A percentile compares a stretch with the other conserved stretches of the same genome.
phyloP scores from a whole-genome alignment of 2,113 vertebrate species.

The Aegithalos caudatus region DNA sequence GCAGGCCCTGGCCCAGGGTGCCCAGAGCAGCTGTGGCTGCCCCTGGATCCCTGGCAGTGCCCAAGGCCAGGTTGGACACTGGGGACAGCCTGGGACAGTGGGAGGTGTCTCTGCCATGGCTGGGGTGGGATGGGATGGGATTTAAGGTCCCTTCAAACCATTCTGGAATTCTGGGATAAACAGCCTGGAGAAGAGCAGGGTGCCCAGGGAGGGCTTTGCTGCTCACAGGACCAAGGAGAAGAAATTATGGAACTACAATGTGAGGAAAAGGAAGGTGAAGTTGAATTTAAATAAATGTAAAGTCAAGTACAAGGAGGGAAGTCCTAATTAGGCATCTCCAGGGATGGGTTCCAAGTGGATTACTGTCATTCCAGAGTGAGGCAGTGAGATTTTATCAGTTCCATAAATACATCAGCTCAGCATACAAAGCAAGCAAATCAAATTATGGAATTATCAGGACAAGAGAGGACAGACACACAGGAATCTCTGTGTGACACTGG shows the following conservation, averaged over 20 bases:
- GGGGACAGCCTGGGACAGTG: not conserved
- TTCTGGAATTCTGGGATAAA: not conserved
- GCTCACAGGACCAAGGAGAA: not conserved
- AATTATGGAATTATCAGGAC: not conserved
- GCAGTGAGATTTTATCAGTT: not conserved
- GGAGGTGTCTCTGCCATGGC: not conserved
- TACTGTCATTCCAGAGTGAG: not conserved
- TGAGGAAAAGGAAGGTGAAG: not conserved
- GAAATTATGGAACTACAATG: not conserved
- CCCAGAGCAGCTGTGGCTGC: not conserved
- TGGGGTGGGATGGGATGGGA: accelerated
- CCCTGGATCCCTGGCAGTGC: not conserved
- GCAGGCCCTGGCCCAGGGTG: not conserved
- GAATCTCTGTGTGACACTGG: not conserved
- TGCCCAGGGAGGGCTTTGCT: not conserved
- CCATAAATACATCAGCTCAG: not conserved
- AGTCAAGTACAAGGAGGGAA: not conserved
- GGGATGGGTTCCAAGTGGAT: not conserved
- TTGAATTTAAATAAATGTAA: not conserved
- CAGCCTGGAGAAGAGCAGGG: not conserved
- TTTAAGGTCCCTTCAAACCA: not conserved
- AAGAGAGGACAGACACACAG: not conserved
- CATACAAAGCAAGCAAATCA: not conserved
- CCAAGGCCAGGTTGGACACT: not conserved
- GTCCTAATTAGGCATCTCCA: not conserved